A percentile compares a stretch with the other conserved stretches of the same genome.
Evolutionary conservation across 2,888 invertebrate species (phyloP).

Genomic region (Xestia c-nigrum): DNA sequence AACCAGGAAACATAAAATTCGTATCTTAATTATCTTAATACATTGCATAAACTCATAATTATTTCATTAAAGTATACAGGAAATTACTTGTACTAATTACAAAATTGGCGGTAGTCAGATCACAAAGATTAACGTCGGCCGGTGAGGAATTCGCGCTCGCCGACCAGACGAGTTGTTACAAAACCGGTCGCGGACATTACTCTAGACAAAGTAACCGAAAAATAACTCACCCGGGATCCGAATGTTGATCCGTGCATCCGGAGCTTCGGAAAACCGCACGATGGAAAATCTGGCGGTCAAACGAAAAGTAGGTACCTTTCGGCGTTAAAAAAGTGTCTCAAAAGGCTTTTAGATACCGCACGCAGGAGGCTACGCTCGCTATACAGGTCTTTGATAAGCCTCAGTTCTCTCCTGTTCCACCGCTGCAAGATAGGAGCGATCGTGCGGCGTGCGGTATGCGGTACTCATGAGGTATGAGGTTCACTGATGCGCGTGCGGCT

Average conservation of each 20-base stretch:
- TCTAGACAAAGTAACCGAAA: conserved; percentile 49
- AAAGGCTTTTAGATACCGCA: conserved; percentile 43
- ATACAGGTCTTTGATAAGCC: conserved; percentile 37
- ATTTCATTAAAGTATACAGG: conserved; percentile 61
- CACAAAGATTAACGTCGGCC: conserved; percentile 61
- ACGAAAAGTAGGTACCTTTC: conserved; percentile 29
- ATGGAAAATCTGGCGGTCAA: conserved; percentile 73
- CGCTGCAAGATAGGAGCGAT: conserved; percentile 86
- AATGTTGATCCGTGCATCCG: conserved; percentile 67
- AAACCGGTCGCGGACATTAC: conserved; percentile 66
- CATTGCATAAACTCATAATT: conserved; percentile 60
- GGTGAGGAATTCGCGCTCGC: conserved; percentile 57
- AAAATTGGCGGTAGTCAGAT: conserved; percentile 66
- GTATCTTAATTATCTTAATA: conserved; percentile 51
- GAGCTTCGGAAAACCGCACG: conserved; percentile 73
- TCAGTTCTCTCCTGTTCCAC: conserved; percentile 55
- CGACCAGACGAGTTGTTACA: conserved; percentile 55
- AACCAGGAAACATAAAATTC: conserved; percentile 37
- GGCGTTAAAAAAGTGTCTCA: conserved; percentile 24
- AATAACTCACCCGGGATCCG: conserved; percentile 75
- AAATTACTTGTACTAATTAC: conserved; percentile 66
- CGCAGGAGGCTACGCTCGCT: conserved; percentile 44
- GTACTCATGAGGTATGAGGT: conserved; percentile 64
- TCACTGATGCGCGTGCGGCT: conserved; percentile 75
- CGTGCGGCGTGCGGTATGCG: conserved; percentile 78